Evolutionary conservation across 2,797 vertebrate species (phyloP).

Genomic region (Ptychadena robeensis): DNA sequence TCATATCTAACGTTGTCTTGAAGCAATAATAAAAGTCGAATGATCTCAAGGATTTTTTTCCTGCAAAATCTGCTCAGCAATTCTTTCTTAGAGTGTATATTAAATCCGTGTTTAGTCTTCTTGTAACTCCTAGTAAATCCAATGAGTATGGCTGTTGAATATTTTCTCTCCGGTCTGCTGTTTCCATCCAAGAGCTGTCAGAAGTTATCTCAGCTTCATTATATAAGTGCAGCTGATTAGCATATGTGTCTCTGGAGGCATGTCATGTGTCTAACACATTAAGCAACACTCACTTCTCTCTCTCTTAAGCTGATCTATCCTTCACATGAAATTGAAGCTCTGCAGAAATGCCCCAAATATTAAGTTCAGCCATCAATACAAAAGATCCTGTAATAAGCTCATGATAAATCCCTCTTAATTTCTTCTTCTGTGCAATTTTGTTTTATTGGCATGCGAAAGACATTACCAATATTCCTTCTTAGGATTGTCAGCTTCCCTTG

Average conservation of each 20-base stretch:
- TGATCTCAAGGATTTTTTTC: constrained; percentile 10
- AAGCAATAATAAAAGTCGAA: neutral
- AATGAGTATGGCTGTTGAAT: constrained; percentile 1
- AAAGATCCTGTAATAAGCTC: constrained; percentile 27
- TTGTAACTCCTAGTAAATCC: constrained; percentile 30
- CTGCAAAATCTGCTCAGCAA: neutral
- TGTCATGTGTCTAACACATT: constrained; percentile 45
- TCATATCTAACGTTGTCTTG: constrained; percentile 3
- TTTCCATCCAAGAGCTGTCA: constrained; percentile 45
- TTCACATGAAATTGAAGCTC: constrained; percentile 25
- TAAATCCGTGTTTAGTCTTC: constrained; percentile 29
- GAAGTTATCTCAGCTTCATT: constrained; percentile 51
- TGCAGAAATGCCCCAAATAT: constrained; percentile 35
- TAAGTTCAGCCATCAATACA: constrained; percentile 2
- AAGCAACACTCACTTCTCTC: constrained; percentile 35
- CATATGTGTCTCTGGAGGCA: constrained; percentile 47
- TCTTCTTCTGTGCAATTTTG: constrained; percentile 34
- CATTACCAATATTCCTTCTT: constrained; percentile 35
- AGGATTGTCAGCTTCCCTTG: constrained; percentile 40
- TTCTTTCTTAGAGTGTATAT: constrained; percentile 6
- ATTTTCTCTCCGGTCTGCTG: constrained; percentile 10
- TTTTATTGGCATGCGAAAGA: constrained; percentile 26
- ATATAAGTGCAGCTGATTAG: constrained; percentile 55
- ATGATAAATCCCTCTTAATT: constrained; percentile 22
- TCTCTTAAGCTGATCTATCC: constrained; percentile 32